Evolutionary conservation across 2,113 vertebrate genomes (phyloP).

Genomic region (Grallaria varia): DNA sequence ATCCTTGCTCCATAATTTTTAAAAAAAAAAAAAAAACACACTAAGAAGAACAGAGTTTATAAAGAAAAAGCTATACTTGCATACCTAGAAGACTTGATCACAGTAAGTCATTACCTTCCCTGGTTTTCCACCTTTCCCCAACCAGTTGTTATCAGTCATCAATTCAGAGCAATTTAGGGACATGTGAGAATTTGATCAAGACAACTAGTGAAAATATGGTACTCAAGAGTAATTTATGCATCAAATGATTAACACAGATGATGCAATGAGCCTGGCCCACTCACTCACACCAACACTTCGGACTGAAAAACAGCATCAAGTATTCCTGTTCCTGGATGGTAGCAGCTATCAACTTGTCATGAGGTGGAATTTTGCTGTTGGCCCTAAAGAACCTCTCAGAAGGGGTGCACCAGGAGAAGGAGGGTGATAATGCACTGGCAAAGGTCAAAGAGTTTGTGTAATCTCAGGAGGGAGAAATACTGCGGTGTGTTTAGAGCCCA

Average conservation of each 20-base stretch:
- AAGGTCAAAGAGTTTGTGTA: not conserved
- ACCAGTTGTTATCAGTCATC: not conserved
- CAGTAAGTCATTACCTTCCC: not conserved
- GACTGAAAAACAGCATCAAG: not conserved
- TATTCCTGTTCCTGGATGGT: not conserved
- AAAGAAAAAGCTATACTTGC: not conserved
- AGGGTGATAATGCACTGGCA: not conserved
- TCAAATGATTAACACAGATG: not conserved
- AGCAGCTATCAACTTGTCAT: not conserved
- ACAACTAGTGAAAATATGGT: not conserved
- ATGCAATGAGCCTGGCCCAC: not conserved
- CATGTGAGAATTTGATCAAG: not conserved
- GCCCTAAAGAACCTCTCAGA: not conserved
- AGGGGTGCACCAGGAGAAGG: not conserved
- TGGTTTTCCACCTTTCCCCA: not conserved
- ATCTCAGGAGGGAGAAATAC: not conserved
- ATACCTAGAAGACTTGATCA: not conserved
- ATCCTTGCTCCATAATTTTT: not conserved
- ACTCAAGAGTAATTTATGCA: not conserved
- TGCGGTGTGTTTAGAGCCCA: not conserved
- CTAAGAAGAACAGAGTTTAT: not conserved
- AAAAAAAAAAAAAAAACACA: not conserved
- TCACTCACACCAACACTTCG: accelerated
- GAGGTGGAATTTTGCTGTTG: not conserved
- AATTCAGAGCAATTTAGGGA: not conserved